phyloP scores from a whole-genome alignment of 2,113 vertebrate genomes.

The Siphamia tubifer region DNA sequence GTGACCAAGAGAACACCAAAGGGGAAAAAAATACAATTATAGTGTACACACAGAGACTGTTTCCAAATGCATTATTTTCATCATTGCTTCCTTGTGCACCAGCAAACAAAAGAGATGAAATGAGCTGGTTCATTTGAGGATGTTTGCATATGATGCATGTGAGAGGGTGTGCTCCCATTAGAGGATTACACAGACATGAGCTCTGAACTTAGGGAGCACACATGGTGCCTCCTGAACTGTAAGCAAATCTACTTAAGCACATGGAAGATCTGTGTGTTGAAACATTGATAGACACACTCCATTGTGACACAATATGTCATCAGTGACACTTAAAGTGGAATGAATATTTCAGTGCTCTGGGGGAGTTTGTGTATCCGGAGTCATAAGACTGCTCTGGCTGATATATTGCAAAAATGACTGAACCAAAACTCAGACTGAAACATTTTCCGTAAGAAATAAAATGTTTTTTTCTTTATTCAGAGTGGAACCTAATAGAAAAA shows the following conservation, averaged over 20 bases:
- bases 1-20: neutral
- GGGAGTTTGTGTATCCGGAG: constrained; percentile 1
- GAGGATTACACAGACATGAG: constrained; percentile 5
- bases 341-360: constrained; percentile 62
- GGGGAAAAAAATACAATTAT: neutral
- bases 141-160: constrained; percentile 16
- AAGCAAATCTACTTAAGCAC: constrained; percentile 6
- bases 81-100: constrained; percentile 38
- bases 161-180: constrained; percentile 6
- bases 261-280: constrained; percentile 26
- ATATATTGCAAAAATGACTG: constrained; percentile 7
- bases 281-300: constrained; percentile 49
- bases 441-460: neutral
- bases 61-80: neutral
- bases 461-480: neutral
- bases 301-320: constrained; percentile 43
- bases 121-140: constrained; percentile 1
- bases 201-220: constrained; percentile 19
- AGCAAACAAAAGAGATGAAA: constrained; percentile 23
- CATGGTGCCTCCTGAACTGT: constrained; percentile 16
- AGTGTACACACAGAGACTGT: too few relatives aligned
- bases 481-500: constrained; percentile 1
- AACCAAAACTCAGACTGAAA: constrained; percentile 1
- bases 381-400: constrained; percentile 10
- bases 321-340: constrained; percentile 51